Base-by-base conservation (phyloP, 2,797 vertebrate species). In the Choloepus didactylus region DNA sequence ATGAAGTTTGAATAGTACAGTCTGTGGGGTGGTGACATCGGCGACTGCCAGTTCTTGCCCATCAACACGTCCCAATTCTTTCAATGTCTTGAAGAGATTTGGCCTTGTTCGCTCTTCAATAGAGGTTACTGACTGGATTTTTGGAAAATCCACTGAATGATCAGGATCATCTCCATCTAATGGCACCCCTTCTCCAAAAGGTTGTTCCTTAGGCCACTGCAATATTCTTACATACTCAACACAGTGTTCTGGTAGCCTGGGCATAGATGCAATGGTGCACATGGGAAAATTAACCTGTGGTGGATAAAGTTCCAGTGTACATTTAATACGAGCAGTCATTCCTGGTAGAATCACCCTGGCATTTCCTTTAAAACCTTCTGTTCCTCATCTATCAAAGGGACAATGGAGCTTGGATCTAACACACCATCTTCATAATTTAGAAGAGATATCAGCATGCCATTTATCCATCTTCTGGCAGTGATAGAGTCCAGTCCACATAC, bases 191-290 rank as follows among this genome's bases (percentile, higher is more conserved):
- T 99, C 99, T 99, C 99, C 99, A 98, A 99, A 99, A 59, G 99
- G 99, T 35, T 98, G 98, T 19, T 99, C 99, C 98, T 99, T 99
- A 11, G 99, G 99, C 99, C 99, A 99, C 92, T 98, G 99, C 96
- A 99, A 89, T 97, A 99, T 98, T 96, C 99, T 98, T 54, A 99
- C 99, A 67, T 99, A 99, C 91, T 99, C 99, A 92, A 99, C 98
- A 97, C 99, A 99, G 91, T 99, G 99, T 95, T 99, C 99, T 72
- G 99, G 99, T 15, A 99, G 98, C 93, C 99, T 98, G 38, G 99
- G 99, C 99, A 99, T 99, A 6, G 99, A 99, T 0, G 99, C 99
- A 95, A 99, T 99, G 94, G 99, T 99, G 98, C 99, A 99, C 99
- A 99, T 99, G 69, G 99, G 99, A 96, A 99, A 99, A 98, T 99